phyloP scores from a whole-genome alignment of 2,113 vertebrate genomes.

The Romanogobio albipinnatus region DNA sequence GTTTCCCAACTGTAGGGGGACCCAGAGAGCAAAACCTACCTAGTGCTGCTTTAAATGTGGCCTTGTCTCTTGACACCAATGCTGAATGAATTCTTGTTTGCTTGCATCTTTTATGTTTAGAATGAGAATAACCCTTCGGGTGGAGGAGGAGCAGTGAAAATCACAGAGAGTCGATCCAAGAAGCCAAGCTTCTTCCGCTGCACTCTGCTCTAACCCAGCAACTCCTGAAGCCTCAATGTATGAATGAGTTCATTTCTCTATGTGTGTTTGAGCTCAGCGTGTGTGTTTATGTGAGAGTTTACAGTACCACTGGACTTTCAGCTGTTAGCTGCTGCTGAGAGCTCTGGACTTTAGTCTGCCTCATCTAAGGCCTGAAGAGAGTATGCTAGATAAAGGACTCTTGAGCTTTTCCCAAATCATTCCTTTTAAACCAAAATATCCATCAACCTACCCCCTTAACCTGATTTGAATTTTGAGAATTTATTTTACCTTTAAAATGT shows the following conservation, averaged over 20 bases:
- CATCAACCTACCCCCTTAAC: neutral
- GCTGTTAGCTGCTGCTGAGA: constrained; percentile 50
- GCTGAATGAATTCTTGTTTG: constrained; percentile 10
- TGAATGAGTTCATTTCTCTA: neutral
- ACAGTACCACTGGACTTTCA: constrained; percentile 39
- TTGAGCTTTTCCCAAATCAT: neutral
- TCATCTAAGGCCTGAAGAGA: constrained; percentile 9
- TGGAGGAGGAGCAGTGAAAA: constrained; percentile 90
- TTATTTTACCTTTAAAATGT: neutral
- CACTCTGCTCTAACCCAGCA: constrained; percentile 78
- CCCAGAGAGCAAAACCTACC: too few species aligned
- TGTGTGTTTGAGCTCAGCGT: constrained; percentile 7
- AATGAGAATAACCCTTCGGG: constrained; percentile 84
- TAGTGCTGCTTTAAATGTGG: neutral
- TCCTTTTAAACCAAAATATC: constrained; percentile 8
- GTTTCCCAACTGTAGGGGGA: too few species aligned
- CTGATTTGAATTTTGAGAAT: neutral
- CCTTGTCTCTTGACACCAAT: neutral
- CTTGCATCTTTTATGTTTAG: constrained; percentile 50
- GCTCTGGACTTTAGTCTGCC: constrained; percentile 42
- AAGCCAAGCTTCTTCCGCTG: constrained; percentile 95
- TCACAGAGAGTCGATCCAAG: constrained; percentile 95
- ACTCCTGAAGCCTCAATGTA: neutral
- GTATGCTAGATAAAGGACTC: constrained; percentile 18
- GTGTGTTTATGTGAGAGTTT: constrained; percentile 11